Conservation (phyloP, 53 echinoderm and acorn worm species). For the Zoroaster sp. region DNA sequence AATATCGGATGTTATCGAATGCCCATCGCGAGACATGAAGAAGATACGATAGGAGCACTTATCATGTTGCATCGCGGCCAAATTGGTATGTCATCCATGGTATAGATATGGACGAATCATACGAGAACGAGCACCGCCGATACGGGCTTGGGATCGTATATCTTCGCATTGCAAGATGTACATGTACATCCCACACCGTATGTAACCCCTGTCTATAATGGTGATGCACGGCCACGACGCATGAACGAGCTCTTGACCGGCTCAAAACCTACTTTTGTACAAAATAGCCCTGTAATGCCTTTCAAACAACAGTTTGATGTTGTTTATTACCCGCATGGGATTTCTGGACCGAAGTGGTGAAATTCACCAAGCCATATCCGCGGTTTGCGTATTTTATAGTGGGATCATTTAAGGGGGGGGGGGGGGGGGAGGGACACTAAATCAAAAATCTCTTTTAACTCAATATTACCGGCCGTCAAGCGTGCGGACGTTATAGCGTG, state of each 20-base stretch:
- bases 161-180: too few relatives aligned
- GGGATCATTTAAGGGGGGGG: neutral
- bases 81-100: slow-evolving; percentile 52
- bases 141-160: too few relatives aligned
- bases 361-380: neutral
- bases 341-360: neutral
- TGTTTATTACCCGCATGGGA: slow-evolving; percentile 34
- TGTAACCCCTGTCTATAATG: too few relatives aligned
- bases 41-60: slow-evolving; percentile 28
- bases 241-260: neutral
- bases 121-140: neutral
- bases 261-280: neutral
- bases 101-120: too few relatives aligned
- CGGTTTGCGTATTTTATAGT: neutral
- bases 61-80: slow-evolving; percentile 49
- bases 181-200: too few relatives aligned
- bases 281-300: slow-evolving; percentile 13
- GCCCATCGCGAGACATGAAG: slow-evolving; percentile 5
- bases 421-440: neutral
- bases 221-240: neutral
- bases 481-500: neutral
- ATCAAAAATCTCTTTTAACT: neutral
- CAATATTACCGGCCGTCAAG: slow-evolving; percentile 7
- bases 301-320: slow-evolving; percentile 34
- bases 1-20: neutral